These are phyloP conservation scores for Kryptolebias marmoratus DNA, from an alignment of 2,113 vertebrate genomes.

Conservation along the genomic window DNA sequence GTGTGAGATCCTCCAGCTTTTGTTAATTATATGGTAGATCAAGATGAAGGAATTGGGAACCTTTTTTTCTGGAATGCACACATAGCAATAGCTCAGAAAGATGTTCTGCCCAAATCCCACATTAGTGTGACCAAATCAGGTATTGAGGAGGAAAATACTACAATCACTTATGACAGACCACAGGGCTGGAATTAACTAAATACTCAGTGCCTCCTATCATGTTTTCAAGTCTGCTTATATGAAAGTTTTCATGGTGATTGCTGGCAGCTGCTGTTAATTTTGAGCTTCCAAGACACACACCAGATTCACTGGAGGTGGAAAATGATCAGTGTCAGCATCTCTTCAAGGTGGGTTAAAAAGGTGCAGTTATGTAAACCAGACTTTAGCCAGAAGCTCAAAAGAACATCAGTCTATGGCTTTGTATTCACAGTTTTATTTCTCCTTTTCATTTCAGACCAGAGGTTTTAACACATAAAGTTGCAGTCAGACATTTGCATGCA, in stretches of 20 bases:
- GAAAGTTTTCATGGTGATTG: conserved; percentile 38
- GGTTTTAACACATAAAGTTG: no score
- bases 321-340: conserved; percentile 54
- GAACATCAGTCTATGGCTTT: conserved; percentile 9
- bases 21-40: conserved; percentile 51
- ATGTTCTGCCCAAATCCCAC: no score
- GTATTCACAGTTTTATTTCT: not conserved
- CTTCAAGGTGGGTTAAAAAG: conserved; percentile 37
- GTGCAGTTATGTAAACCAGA: conserved; percentile 40
- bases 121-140: no score
- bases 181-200: not conserved
- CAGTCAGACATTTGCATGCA: no score
- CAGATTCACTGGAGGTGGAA: conserved; percentile 40
- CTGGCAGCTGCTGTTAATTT: conserved; percentile 39
- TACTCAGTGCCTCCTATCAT: conserved; percentile 8
- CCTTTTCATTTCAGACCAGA: not conserved
- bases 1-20: no score
- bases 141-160: conserved; percentile 11
- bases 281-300: conserved; percentile 42
- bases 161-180: conserved; percentile 23
- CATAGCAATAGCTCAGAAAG: no score
- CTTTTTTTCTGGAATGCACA: no score
- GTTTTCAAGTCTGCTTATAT: conserved; percentile 29
- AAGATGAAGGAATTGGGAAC: conserved; percentile 39
- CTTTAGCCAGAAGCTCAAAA: conserved; percentile 21